Evolutionary conservation across 2,113 vertebrate genomes (phyloP).

Genomic region (Ginglymostoma cirratum): DNA sequence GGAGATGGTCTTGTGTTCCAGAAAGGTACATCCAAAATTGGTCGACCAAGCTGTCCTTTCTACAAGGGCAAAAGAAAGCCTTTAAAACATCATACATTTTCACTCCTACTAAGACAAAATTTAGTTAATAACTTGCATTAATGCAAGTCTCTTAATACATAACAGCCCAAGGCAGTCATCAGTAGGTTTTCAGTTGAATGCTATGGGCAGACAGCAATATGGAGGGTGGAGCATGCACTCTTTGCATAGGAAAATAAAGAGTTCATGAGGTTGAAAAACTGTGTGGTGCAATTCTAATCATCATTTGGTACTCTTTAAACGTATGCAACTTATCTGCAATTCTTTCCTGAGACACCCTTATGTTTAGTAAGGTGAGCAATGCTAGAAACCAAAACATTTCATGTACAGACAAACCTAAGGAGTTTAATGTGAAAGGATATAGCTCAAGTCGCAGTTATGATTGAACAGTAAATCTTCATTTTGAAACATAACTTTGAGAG

Average conservation of each 20-base stretch:
- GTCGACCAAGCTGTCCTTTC: constrained; percentile 95
- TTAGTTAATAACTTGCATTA: background rate
- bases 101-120: background rate
- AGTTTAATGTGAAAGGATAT: background rate
- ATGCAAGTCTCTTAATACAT: background rate
- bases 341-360: background rate
- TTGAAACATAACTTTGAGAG: background rate
- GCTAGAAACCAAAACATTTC: background rate
- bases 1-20: constrained; percentile 96
- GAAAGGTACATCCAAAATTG: constrained; percentile 92
- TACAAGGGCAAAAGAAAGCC: constrained; percentile 45
- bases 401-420: background rate
- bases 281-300: background rate
- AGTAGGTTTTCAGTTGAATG: background rate
- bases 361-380: background rate
- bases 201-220: background rate
- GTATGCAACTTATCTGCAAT: background rate
- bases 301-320: background rate
- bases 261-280: background rate
- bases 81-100: background rate
- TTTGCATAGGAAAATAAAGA: background rate
- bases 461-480: background rate
- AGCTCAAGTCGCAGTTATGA: background rate
- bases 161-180: background rate
- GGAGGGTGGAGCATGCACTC: background rate